Base-by-base conservation (phyloP, 2,888 invertebrate genomes). In the Parthenolecanium corni region DNA sequence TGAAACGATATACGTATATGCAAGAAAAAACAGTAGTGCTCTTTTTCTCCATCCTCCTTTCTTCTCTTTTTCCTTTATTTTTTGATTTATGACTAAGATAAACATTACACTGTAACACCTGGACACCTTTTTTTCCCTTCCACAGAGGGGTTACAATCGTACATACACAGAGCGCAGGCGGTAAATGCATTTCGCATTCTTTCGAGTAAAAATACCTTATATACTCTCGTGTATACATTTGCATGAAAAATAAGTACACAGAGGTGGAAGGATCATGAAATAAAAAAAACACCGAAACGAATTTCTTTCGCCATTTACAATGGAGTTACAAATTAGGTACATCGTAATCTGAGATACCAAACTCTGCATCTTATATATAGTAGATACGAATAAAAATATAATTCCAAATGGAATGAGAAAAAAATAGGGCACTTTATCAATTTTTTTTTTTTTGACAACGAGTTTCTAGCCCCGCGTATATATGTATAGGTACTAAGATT, bases 81-180 rank as follows among this genome's bases (percentile, higher is more conserved):
- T 54, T 54, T 54, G 54, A 54, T 54, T 54, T 54, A 54, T 54
- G 54, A 42, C 24, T 16, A 40, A 54, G 54, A 54, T 54, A 54
- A 52, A 54, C 31, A 52, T 20, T 44, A 44, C 18, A 18, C 44
- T 31, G 31, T 40, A 54, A 42, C 54, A 54, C 54, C 54, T 54
- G 54, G 54, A 24, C 21, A 3, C 23, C 23, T 9, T 25, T 38
- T 21, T n/a, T 25, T 5, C 9, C 12, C 18, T 16, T 52, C 20
- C 11, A 24, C 52, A 9, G 31, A 31, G 31, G 31, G 31, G 31
- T 31, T 31, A 31, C 31, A 9, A 31, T 31, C 31, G 31, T 9
- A 31, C 31, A n/a, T n/a, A n/a, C n/a, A n/a, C n/a, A n/a, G n/a
- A 12, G 40, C 21, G 53, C 38, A 38, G 53, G 40, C 53, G 53